phyloP scores from a whole-genome alignment of 1,140 invertebrate species.

The Drosophila yakuba region DNA sequence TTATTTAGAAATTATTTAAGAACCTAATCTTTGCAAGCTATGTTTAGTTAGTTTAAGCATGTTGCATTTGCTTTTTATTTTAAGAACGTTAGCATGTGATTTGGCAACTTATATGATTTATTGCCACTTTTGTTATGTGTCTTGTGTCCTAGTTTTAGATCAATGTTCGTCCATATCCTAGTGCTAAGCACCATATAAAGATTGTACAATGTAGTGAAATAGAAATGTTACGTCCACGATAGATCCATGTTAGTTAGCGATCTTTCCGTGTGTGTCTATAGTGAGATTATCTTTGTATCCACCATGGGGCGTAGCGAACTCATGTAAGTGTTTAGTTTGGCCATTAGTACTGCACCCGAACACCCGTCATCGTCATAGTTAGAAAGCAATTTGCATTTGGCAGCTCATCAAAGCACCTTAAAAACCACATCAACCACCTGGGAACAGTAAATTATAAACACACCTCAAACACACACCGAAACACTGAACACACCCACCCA shows the following conservation, averaged over 20 bases:
- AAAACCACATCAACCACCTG: conserved; percentile 20
- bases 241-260: conserved; percentile 38
- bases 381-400: conserved; percentile 50
- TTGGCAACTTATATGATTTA: conserved; percentile 1
- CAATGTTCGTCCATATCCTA: conserved; percentile 57
- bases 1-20: conserved; percentile 27
- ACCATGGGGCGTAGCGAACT: conserved; percentile 38
- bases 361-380: conserved; percentile 37
- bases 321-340: conserved; percentile 60
- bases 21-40: conserved; percentile 31
- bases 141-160: conserved; percentile 38
- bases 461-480: conserved; percentile 25
- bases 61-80: conserved; percentile 46
- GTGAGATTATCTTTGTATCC: conserved; percentile 5
- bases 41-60: conserved; percentile 67
- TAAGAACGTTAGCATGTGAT: conserved; percentile 40
- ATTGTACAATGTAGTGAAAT: conserved; percentile 21
- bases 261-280: conserved; percentile 50
- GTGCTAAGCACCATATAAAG: conserved; percentile 55
- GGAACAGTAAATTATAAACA: conserved; percentile 18
- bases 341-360: conserved; percentile 50
- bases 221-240: conserved; percentile 21
- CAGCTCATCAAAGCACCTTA: conserved; percentile 50
- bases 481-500: conserved; percentile 32
- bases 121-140: conserved; percentile 22